Evolutionary conservation across 2,113 vertebrate species (phyloP).

Genomic region (Nansenia antarctica): DNA sequence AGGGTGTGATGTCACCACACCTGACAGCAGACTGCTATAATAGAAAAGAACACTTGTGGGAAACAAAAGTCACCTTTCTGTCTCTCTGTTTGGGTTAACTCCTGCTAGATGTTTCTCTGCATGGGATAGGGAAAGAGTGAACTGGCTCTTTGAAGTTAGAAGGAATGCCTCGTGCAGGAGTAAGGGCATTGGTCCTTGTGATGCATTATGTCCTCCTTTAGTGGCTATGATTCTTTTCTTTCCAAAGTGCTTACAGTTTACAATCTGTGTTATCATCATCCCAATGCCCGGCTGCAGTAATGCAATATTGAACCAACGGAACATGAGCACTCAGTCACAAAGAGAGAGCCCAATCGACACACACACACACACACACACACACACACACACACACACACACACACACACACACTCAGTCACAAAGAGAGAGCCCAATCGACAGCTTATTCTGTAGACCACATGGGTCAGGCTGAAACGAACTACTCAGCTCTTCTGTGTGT

Average conservation of each 20-base stretch:
- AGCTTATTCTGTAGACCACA: constrained; percentile 22
- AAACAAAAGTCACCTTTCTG: too few relatives aligned
- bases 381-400: too few relatives aligned
- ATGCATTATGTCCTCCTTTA: constrained; percentile 1
- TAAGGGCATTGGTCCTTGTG: not conserved
- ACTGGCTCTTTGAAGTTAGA: too few relatives aligned
- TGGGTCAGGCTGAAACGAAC: constrained; percentile 28
- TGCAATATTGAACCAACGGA: constrained; percentile 15
- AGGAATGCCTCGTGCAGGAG: too few relatives aligned
- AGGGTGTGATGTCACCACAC: not conserved
- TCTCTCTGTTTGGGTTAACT: too few relatives aligned
- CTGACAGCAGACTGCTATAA: not conserved
- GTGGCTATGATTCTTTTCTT: not conserved
- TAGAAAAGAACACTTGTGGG: too few relatives aligned
- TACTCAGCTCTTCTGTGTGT: constrained; percentile 28
- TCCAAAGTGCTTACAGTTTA: not conserved
- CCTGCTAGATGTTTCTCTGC: too few relatives aligned
- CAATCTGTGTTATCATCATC: not conserved
- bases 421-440: constrained; percentile 14
- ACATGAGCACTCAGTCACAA: constrained; percentile 6
- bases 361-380: too few relatives aligned
- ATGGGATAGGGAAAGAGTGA: too few relatives aligned
- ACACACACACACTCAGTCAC: not conserved
- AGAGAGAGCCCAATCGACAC: constrained; percentile 7
- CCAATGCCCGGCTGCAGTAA: constrained; percentile 10